Evolutionary conservation across 64 coral and sea anemone genomes (phyloP), one percentile per base, ranked within the genome.

Genomic region (Trachythela sp.): DNA sequence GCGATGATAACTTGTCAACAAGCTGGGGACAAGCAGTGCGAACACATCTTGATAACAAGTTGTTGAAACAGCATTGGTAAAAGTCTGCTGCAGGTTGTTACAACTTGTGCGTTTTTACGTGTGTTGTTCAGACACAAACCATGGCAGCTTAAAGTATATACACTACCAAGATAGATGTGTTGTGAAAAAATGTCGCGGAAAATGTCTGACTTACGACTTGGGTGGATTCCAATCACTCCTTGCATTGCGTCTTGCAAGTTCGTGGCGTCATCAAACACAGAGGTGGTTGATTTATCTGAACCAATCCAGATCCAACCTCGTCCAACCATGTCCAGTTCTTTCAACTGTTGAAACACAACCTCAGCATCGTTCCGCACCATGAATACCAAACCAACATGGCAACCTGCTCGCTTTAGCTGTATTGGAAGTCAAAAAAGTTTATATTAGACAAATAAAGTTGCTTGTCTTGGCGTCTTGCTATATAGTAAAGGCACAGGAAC

Each of bases 301-400:
- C 93, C 96, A 11, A 99, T 89, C 96, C 96, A 99, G 10, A 99
- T 92, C 91, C 92, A 94, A 11, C 96, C 96, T 40, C 94, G 94
- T 15, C 96, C 96, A 2, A 94, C 94, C 96, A 99, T 99, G 70
- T 91, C 96, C n/a, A 99, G 86, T 72, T 99, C 96, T 45, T 94
- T 91, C 30, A 99, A 92, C 83, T 99, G 96, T 45, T 99, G 96
- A 54, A 99, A 99, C 0, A 99, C 96, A 24, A 94, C 94, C 52
- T 99, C 96, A 1, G 96, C 93, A 70, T 99, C 96, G 36, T 99
- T 92, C 22, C 96, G 93, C 0, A 99, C 93, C 96, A 99, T 99
- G 14, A 89, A 91, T 22, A 99, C 91, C 13, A 99, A 70, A 86
- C 94, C 92, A 11, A 99, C 96, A 83, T 99, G 91, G 41, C 88